A percentile compares a stretch with the other conserved stretches of the same genome.
Conservation (phyloP, 2,888 invertebrate species). For the Pollenia angustigena region DNA sequence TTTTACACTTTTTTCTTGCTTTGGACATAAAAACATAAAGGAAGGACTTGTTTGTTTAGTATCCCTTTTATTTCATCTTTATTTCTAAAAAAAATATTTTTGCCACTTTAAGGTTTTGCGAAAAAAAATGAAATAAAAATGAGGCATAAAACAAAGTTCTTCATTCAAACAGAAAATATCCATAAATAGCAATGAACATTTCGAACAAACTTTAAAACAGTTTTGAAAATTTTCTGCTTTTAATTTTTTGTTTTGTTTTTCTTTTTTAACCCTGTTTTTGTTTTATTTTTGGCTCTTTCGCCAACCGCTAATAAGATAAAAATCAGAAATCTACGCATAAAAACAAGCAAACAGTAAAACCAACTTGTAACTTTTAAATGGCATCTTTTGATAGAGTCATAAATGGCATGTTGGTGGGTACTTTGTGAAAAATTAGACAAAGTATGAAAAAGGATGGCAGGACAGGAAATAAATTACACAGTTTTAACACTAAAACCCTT, state of each 20-base stretch:
- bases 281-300: background rate
- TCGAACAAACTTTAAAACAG: conserved; percentile 34
- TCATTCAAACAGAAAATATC: conserved; percentile 9
- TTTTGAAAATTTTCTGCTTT: conserved; percentile 47
- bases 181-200: conserved; percentile 46
- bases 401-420: background rate
- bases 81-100: conserved; percentile 37
- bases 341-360: background rate
- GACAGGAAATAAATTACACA: conserved; percentile 12
- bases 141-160: conserved; percentile 10
- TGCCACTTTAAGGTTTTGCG: conserved; percentile 21
- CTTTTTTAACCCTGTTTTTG: background rate
- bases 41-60: conserved; percentile 45
- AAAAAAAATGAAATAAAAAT: background rate
- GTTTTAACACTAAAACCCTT: conserved; percentile 32
- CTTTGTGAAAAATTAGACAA: background rate
- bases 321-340: conserved; percentile 39
- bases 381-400: conserved; percentile 31
- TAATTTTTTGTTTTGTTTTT: conserved; percentile 2
- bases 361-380: conserved; percentile 29
- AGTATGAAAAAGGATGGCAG: background rate
- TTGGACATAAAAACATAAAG: conserved; percentile 28
- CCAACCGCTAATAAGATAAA: conserved; percentile 54
- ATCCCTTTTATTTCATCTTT: conserved; percentile 48
- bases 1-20: conserved; percentile 26